Base-by-base conservation (phyloP, 2,113 vertebrate genomes). In the Sprattus sprattus region DNA sequence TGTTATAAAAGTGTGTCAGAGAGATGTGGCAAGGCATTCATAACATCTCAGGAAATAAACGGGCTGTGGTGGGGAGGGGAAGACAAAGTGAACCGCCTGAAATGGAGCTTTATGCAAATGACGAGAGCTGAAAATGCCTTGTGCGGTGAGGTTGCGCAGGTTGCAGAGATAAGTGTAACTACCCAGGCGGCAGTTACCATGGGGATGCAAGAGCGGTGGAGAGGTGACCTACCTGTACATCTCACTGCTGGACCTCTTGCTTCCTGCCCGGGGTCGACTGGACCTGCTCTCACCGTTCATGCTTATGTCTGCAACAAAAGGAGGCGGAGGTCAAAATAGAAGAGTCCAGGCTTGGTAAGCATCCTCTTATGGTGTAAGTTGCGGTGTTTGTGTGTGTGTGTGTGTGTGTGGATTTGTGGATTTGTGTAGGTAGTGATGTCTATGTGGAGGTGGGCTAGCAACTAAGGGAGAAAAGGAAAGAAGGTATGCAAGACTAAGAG, bases 181-280 rank as follows among this genome's bases (percentile, higher is more conserved):
- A 28, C 10, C n/a, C 13, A 10, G n/a, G n/a, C 10, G 28, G 64
- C 64, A 28, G 64, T 67, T 67, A 25, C 64, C 25, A 28, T 67
- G 64, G 64, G 25, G 64, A 28, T 67, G 45, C 22, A 44, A 20
- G 7, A 25, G 20, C 45, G 60, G 32, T 32, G 45, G 39, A 25
- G 47, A 44, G 57, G 32, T n/a, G n/a, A 46, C 83, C 81, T n/a
- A 88, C 88, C 88, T 88, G 88, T 86, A 88, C 16, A 81, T 64
- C 45, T 87, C 71, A 49, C 57, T 52, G 20, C 85, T 86, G 57
- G 87, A 28, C 45, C 87, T 45, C 83, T 86, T 88, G 83, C 78
- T 32, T 44, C 86, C 81, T n/a, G 87, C 2, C 84, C 54, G 86
- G 18, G 85, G 83, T 32, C 83, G 84, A 71, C 46, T 83, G 45